These are phyloP conservation scores for Nebria ingens DNA, from an alignment of 1,140 invertebrate genomes.

Conservation along the genomic window DNA sequence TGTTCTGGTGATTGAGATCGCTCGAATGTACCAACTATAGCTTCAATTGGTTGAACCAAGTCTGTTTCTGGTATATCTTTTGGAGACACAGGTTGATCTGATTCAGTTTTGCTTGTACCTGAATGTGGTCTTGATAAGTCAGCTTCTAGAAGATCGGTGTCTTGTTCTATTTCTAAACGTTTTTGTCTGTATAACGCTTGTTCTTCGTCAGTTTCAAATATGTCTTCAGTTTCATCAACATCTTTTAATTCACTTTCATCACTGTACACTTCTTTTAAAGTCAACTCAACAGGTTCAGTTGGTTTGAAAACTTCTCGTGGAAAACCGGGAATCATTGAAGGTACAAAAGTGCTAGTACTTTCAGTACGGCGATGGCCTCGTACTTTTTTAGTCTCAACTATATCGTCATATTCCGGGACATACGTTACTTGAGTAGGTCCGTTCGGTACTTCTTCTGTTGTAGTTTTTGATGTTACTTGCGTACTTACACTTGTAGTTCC, in stretches of 20 bases:
- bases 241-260: slow-evolving; percentile 34
- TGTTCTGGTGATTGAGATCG: slow-evolving; percentile 42
- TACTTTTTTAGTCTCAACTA: slow-evolving; percentile 32
- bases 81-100: slow-evolving; percentile 33
- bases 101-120: slow-evolving; percentile 33
- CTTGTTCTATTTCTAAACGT: slow-evolving; percentile 23
- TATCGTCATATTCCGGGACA: slow-evolving; percentile 37
- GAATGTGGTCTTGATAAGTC: slow-evolving; percentile 32
- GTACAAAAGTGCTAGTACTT: slow-evolving; percentile 37
- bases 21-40: slow-evolving; percentile 36
- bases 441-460: slow-evolving; percentile 36
- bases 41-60: slow-evolving; percentile 30
- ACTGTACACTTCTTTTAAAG: slow-evolving; percentile 35
- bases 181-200: slow-evolving; percentile 32
- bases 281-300: slow-evolving; percentile 29
- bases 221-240: slow-evolving; percentile 33
- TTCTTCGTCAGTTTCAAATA: slow-evolving; percentile 34
- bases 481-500: slow-evolving; percentile 40
- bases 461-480: slow-evolving; percentile 41
- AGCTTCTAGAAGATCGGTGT: slow-evolving; percentile 15
- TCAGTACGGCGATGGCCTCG: slow-evolving; percentile 44
- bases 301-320: slow-evolving; percentile 27
- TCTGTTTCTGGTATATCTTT: slow-evolving; percentile 35
- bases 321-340: slow-evolving; percentile 20
- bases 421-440: slow-evolving; percentile 47